phyloP scores from a whole-genome alignment of 2,888 invertebrate species.

The Blera fallax region DNA sequence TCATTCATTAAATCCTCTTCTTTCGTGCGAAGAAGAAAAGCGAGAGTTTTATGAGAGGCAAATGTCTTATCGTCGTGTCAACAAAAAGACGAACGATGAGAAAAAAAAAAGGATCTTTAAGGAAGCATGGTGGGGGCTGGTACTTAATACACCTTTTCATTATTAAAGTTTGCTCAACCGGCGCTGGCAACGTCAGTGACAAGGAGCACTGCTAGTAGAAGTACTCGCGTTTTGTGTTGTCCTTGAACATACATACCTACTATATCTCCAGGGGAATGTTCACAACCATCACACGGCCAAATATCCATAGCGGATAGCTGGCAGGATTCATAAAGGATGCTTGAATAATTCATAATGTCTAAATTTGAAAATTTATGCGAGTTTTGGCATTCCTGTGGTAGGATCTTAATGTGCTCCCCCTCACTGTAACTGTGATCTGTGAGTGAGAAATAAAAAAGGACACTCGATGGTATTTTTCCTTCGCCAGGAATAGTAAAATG shows the following conservation, averaged over 20 bases:
- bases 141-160: constrained; percentile 66
- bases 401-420: constrained; percentile 47
- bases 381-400: constrained; percentile 51
- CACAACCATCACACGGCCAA: constrained; percentile 27
- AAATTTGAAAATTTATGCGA: constrained; percentile 72
- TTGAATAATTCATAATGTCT: constrained; percentile 72
- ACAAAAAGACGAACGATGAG: constrained; percentile 25
- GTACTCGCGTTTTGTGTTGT: constrained; percentile 42
- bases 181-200: constrained; percentile 5
- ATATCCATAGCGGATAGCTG: constrained; percentile 58
- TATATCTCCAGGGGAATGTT: constrained; percentile 2
- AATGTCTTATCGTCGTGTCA: constrained; percentile 44
- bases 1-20: constrained; percentile 54
- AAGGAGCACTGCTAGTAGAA: neutral
- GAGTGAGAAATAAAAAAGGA: constrained; percentile 30
- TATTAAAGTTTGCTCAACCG: constrained; percentile 61
- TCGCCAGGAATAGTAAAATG: constrained; percentile 63
- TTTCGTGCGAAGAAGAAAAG: constrained; percentile 18
- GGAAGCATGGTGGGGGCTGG: constrained; percentile 3
- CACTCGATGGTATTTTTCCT: constrained; percentile 44
- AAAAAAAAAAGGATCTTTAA: constrained; percentile 22
- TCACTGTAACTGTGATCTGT: constrained; percentile 6
- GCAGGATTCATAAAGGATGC: constrained; percentile 66
- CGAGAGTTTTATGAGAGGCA: constrained; percentile 17
- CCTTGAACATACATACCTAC: constrained; percentile 38